Evolutionary conservation across 2,797 vertebrate species (phyloP), one percentile per base, ranked within the genome.

Genomic region (Tragelaphus oryx): DNA sequence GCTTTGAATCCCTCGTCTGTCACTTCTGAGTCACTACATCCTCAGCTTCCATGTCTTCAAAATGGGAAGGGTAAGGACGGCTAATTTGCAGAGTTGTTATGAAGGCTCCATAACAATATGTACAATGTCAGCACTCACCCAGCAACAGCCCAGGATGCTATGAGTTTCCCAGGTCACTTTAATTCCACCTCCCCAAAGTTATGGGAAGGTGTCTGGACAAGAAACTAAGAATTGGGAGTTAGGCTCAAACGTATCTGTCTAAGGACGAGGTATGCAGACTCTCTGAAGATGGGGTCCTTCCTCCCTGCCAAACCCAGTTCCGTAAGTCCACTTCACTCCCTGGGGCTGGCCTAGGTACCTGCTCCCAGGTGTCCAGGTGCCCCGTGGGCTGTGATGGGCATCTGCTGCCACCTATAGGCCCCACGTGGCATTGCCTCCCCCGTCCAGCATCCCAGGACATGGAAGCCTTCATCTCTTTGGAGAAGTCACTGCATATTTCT

Each of bases 321-420:
- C 1, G 4, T 20, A 10, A 0, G 5, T 46, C 60, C 24, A 17
- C 28, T 62, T 6, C 20, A 71, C 5, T 33, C 9, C 5, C 5
- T n/a, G 1, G 4, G 20, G 1, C 10, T 20, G 48, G 6, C 5
- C 62, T 14, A 6, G 7, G 44, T 62, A 22, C 44, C 82, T 82
- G 71, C 10, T 76, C 80, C 79, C 41, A 79, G 89, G 80, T 71
- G n/a, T 22, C 74, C 87, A 22, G 41, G 48, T 52, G 48, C 17
- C 41, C 80, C 18, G n/a, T 22, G 12, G 8, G 30, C n/a, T 86
- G 91, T 16, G 30, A 79, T 85, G 75, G 59, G 96, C 54, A 79
- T 97, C 97, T 98, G 97, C 98, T 98, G 98, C 98, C 98, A 98
- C 85, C 98, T 98, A 96, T 96, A 97, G 98, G 95, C 82, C 4